A percentile compares a stretch with the other conserved stretches of the same genome.
phyloP scores from a whole-genome alignment of 2,113 vertebrate species.

The Carassius auratus region DNA sequence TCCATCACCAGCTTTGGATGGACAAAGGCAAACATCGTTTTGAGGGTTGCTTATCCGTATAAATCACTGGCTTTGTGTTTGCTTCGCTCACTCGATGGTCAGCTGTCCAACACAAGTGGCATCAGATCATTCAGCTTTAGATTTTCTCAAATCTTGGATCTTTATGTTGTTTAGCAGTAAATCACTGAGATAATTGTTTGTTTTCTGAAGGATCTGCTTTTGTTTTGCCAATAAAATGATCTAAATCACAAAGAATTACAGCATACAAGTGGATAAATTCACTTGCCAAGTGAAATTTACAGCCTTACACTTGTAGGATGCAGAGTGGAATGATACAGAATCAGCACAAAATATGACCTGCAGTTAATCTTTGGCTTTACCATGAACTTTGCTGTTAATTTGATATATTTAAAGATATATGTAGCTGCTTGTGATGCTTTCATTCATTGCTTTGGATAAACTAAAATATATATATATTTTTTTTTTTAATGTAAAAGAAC shows the following conservation, averaged over 20 bases:
- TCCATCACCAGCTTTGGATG: neutral
- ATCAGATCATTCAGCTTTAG: neutral
- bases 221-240: slow-evolving; percentile 7
- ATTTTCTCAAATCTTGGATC: neutral
- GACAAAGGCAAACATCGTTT: slow-evolving; percentile 8
- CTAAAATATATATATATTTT: too few species aligned
- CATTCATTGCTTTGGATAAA: neutral
- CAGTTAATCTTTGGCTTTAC: neutral
- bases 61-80: neutral
- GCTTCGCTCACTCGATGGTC: neutral
- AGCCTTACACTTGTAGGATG: neutral
- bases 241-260: neutral
- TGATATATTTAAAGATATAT: neutral
- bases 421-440: neutral
- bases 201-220: neutral
- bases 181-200: neutral
- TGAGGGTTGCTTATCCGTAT: slow-evolving; percentile 16
- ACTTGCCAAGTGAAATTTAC: neutral
- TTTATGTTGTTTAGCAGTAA: neutral
- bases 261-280: neutral
- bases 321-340: neutral
- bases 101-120: neutral
- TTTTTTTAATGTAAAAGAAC: neutral
- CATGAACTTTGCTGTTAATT: neutral
- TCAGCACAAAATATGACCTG: neutral